These are phyloP conservation scores for Mohoua ochrocephala DNA, from an alignment of 2,113 vertebrate species.

Conservation along the genomic window DNA sequence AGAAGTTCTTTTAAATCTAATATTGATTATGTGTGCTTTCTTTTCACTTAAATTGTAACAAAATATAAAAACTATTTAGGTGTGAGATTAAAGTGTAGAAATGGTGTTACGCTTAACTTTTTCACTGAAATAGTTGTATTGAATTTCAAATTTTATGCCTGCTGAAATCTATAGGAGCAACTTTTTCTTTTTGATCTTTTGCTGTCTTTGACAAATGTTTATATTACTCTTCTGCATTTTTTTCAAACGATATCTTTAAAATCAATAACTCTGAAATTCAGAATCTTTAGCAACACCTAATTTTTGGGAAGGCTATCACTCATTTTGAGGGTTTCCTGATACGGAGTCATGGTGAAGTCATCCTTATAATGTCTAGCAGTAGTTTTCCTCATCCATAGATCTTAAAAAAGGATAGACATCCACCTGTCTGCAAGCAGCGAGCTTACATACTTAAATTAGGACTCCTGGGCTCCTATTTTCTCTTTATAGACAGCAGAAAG, in stretches of 20 bases:
- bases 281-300: conserved; percentile 1
- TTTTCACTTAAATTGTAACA: conserved; percentile 63
- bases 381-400: background rate
- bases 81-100: conserved; percentile 67
- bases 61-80: conserved; percentile 66
- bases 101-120: conserved; percentile 55
- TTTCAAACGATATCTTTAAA: conserved; percentile 26
- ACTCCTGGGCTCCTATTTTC: background rate
- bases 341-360: background rate
- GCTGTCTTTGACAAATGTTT: conserved; percentile 58
- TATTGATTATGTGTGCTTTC: conserved; percentile 61
- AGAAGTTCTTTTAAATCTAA: conserved; percentile 52
- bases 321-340: conserved; percentile 9
- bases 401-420: background rate
- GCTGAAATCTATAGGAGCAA: conserved; percentile 35
- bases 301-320: conserved; percentile 5
- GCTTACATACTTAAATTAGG: conserved; percentile 6
- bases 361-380: background rate
- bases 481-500: background rate
- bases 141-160: conserved; percentile 61
- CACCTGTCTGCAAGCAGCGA: background rate
- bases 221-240: conserved; percentile 31
- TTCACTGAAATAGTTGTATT: conserved; percentile 58
- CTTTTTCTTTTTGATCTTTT: conserved; percentile 47
- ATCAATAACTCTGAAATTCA: conserved; percentile 48